Base-by-base conservation (phyloP, 2,888 invertebrate genomes). In the Andrena fulva region DNA sequence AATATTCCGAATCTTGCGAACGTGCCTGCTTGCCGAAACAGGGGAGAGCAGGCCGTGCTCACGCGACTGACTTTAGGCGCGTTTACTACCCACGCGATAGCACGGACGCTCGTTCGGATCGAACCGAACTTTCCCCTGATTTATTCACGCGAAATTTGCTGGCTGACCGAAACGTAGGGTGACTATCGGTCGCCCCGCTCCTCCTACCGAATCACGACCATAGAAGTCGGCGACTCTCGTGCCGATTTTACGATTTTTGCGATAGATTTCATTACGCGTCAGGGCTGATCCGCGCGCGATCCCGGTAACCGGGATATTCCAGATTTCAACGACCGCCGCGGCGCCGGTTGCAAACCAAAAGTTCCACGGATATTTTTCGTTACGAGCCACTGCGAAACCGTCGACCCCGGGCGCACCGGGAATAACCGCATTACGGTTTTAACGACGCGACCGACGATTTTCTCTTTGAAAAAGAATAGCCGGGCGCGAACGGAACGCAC, bases 241-340 rank as follows among this genome's bases (percentile, higher is more conserved):
- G 85, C 87, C 88, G 87, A 83, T 88, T 91, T 87, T 83, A 88
- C 87, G 87, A 90, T 91, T 90, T 89, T 87, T 89, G 83, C 84
- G 88, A 90, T 85, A 87, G 87, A 86, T 90, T 90, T 88, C 88
- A 85, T 89, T 87, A 88, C 81, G 70, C 62, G 69, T 60, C 74
- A 69, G 71, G 84, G 82, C 70, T 82, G 74, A 64, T 67, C 79
- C 79, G 4, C 74, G 82, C 85, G 69, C 83, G 79, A 85, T 75
- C 72, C 69, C 78, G 77, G 79, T 71, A 85, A 86, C 78, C 42
- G 66, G 33, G 74, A 69, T 85, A 82, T 82, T 80, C 74, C 62
- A 62, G 59, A 76, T 42, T 16, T 27, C 29, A 29, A 54, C 63
- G 35, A 50, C 71, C 35, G 59, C 24, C 69, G 16, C 20, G 66